Evolutionary conservation across 2,797 vertebrate species (phyloP), one percentile per base, ranked within the genome.

Genomic region (Malacoctenus gilli): DNA sequence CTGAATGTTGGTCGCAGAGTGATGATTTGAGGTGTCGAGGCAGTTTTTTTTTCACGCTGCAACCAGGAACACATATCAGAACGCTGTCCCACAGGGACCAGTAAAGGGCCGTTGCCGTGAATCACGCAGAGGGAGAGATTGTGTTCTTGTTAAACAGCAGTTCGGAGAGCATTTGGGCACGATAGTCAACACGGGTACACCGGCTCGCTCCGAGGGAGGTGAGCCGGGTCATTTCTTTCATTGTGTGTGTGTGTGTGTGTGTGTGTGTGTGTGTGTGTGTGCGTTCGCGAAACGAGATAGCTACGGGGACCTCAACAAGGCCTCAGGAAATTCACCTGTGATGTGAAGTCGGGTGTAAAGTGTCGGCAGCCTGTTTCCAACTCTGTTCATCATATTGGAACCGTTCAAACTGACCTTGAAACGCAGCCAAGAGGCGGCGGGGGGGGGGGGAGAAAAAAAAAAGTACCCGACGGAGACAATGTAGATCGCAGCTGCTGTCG

Each of bases 261-360:
- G 2, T 28, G 49, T 22, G 49, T 28, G 37, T 49, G 25, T 52
- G 32, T 41, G 13, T 49, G 12, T 15, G 5, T 50, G 15, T 32
- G 14, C 35, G 19, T 54, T 9, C 49, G 32, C 28, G 11, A 40
- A 20, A 37, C 60, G 23, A 37, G 18, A 42, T 32, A 43, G 78
- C 66, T 39, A 59, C 39, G 30, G 63, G 54, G 41, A 58, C 46
- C 47, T 28, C 22, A 31, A 52, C 54, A 43, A 32, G 42, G 69
- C 77, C 59, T 20, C 39, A 46, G 44, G 44, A 80, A 54, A 62
- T 77, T 70, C 72, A 70, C 60, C 49, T 71, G 65, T 55, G 59
- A 71, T 59, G 57, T 75, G 42, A 75, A 55, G 60, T 51, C 10
- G 7, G 42, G 59, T 63, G 59, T 50, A 44, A 67, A 63, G 37